Base-by-base conservation (phyloP, 92 coral and sea anemone species). In the Nematostella vectensis region DNA sequence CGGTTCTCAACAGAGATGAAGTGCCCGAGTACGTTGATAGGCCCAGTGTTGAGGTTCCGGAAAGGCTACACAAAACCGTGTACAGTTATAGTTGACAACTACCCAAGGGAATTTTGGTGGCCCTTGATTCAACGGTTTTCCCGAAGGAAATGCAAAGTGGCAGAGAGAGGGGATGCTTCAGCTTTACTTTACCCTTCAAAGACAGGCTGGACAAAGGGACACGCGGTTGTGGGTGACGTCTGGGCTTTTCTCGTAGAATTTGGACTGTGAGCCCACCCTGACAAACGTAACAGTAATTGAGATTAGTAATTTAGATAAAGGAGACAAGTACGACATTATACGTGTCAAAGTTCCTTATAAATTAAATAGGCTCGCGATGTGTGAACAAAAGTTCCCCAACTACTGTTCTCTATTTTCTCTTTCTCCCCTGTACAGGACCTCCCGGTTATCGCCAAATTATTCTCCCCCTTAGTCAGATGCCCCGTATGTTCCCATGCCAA, bases 41-140 rank as follows among this genome's bases (percentile, higher is more conserved):
- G 81, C 15, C 74, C 74, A 1, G 52, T 80, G 3, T 27, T 80
- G 21, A 69, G 77, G 1, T 80, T 73, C 29, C 62, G 72, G 23
- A 33, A 48, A 36, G 4, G 24, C 15, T 54, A 48, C 27, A 16
- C 45, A 22, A 50, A 55, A 21, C 13, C 61, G 0, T 79, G 80
- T 27, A 62, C 87, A 11, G 28, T 80, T 15, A 60, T 50, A 16
- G 29, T 80, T 43, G 54, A 62, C 54, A 50, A 47, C 1, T 70
- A 70, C 22, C 84, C 84, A 2, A 57, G 62, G 51, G 55, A 56
- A 37, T 64, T 70, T 47, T 70, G 74, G 84, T 83, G 91, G 84
- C 91, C 84, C 11, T 49, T 82, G 0, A 31, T 82, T 18, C 31
- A 43, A 17, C 17, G 24, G n/a, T 27, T 21, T 18, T 36, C 87